phyloP scores from a whole-genome alignment of 1,140 invertebrate species.

The Stegodyphus mimosarum region DNA sequence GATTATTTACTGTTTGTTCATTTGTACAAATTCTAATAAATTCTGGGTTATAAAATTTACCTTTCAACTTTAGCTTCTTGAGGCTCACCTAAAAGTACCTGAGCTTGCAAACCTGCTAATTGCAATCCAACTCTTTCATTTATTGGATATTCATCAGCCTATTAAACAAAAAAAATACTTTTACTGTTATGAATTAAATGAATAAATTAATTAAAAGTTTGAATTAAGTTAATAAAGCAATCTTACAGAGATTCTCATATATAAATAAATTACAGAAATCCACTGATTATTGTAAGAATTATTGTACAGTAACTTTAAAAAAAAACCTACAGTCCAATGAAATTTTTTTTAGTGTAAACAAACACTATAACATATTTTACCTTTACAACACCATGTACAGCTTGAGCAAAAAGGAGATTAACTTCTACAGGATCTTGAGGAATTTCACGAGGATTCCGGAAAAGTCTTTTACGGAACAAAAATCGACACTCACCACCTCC shows the following conservation, averaged over 20 bases:
- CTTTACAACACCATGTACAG: conserved; percentile 93
- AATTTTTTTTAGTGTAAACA: not conserved
- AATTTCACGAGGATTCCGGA: conserved; percentile 86
- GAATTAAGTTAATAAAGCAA: too few relatives aligned
- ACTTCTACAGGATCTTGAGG: conserved; percentile 97
- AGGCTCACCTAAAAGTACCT: conserved; percentile 90
- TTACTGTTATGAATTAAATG: too few relatives aligned
- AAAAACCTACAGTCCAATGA: not conserved
- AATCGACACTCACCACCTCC: conserved; percentile 91
- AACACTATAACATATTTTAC: conserved; percentile 70
- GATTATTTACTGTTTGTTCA: too few relatives aligned
- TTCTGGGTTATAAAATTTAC: conserved; percentile 5
- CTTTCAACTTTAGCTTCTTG: conserved; percentile 73
- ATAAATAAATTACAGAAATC: too few relatives aligned
- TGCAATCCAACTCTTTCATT: conserved; percentile 94
- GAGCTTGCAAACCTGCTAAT: conserved; percentile 91
- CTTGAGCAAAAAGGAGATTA: conserved; percentile 93
- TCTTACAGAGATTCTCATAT: too few relatives aligned
- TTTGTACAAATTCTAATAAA: too few relatives aligned
- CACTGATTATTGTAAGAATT: conserved; percentile 8
- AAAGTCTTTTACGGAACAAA: conserved; percentile 91
- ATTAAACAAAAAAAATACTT: conserved; percentile 64
- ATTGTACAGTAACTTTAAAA: not conserved
- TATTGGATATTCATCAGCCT: conserved; percentile 94
- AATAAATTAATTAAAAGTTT: too few relatives aligned